These are phyloP conservation scores for Halcyon smyrnensis DNA, from an alignment of 2,797 vertebrate genomes.

Conservation along the genomic window DNA sequence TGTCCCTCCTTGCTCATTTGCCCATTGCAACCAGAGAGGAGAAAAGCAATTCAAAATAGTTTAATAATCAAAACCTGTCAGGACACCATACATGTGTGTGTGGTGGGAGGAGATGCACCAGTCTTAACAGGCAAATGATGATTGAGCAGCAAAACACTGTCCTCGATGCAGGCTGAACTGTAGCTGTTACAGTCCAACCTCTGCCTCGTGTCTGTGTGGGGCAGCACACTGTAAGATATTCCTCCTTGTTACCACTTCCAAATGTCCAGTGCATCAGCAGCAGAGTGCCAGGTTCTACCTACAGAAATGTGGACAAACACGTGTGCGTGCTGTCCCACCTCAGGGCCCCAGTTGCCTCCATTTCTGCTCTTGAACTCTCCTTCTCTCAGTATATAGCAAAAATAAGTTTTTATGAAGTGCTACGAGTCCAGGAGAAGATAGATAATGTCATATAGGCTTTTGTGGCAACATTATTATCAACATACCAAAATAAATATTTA, in stretches of 20 bases:
- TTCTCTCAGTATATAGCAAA: background rate
- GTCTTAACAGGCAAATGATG: background rate
- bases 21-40: background rate
- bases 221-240: background rate
- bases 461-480: background rate
- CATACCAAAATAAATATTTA: background rate
- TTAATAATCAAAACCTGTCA: background rate
- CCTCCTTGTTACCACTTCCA: background rate
- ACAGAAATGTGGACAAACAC: background rate
- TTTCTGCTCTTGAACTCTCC: background rate
- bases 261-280: rapidly evolving
- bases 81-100: rapidly evolving
- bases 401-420: background rate
- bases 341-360: background rate
- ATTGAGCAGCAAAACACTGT: background rate
- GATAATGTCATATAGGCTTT: background rate
- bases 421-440: background rate
- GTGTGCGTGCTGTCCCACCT: rapidly evolving
- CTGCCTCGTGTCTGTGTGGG: background rate
- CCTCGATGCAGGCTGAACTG: background rate
- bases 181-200: background rate
- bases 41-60: background rate
- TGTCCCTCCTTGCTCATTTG: background rate
- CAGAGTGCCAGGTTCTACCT: background rate
- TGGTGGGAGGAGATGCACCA: background rate